These are phyloP conservation scores for Drosophila stalkeri DNA, from an alignment of 2,888 invertebrate species.

Conservation along the genomic window DNA sequence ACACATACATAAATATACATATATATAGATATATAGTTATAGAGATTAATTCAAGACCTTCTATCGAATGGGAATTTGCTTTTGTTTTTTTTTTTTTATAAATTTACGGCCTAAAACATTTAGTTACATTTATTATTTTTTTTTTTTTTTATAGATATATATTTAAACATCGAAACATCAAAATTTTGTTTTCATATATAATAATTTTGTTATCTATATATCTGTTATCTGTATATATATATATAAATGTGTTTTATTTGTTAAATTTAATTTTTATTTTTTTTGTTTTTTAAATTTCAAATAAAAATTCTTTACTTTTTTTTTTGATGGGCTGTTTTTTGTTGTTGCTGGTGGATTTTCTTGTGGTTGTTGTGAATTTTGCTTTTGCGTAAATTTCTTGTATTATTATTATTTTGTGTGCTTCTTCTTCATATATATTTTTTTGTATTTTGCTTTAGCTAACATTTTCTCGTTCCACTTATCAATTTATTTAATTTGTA, in stretches of 20 bases:
- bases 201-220: slow-evolving; percentile 30
- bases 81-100: slow-evolving; percentile 51
- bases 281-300: slow-evolving; percentile 7
- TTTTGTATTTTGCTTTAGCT: slow-evolving; percentile 33
- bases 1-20: slow-evolving; percentile 84
- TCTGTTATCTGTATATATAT: slow-evolving; percentile 25
- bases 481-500: slow-evolving; percentile 79
- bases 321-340: slow-evolving; percentile 26
- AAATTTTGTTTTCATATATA: slow-evolving; percentile 49
- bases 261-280: slow-evolving; percentile 13
- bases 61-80: slow-evolving; percentile 39
- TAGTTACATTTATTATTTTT: slow-evolving; percentile 39
- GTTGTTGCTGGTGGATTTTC: slow-evolving; percentile 19
- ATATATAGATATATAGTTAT: slow-evolving; percentile 57
- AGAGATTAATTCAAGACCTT: slow-evolving; percentile 55
- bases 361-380: slow-evolving; percentile 44
- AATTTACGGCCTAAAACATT: slow-evolving; percentile 63
- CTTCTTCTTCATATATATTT: slow-evolving; percentile 46
- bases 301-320: slow-evolving; percentile 11
- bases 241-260: slow-evolving; percentile 6
- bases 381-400: slow-evolving; percentile 47
- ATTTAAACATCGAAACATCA: slow-evolving; percentile 71
- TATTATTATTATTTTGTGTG: slow-evolving; percentile 74
- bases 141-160: not conserved
- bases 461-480: slow-evolving; percentile 68